These are phyloP conservation scores for Celastrina argiolus DNA, from an alignment of 2,888 invertebrate genomes.

Conservation along the genomic window DNA sequence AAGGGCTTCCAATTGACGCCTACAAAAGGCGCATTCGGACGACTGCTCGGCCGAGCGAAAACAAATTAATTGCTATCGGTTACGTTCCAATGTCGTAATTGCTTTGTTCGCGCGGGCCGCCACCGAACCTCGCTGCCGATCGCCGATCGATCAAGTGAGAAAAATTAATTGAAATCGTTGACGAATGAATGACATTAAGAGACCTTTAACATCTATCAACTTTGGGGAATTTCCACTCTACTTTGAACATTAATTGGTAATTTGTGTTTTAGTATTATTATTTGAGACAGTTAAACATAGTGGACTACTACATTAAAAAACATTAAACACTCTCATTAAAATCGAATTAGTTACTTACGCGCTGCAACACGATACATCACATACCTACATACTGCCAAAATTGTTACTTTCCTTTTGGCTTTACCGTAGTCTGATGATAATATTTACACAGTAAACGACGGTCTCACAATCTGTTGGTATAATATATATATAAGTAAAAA, in stretches of 20 bases:
- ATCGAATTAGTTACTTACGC: no score
- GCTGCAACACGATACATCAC: no score
- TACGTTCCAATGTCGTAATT: conserved; percentile 67
- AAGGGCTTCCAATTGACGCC: conserved; percentile 50
- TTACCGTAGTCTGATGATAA: no score
- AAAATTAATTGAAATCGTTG: conserved; percentile 67
- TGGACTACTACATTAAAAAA: no score
- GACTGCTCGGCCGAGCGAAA: conserved; percentile 60
- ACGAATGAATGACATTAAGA: conserved; percentile 31
- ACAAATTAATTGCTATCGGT: conserved; percentile 75
- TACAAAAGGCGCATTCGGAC: conserved; percentile 50
- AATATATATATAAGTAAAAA: no score
- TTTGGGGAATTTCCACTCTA: not conserved
- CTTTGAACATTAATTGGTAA: not conserved
- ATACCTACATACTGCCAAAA: no score
- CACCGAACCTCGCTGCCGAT: not conserved
- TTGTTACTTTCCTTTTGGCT: no score
- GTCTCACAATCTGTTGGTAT: no score
- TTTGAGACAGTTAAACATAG: no score
- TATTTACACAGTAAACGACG: no score
- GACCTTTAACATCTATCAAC: conserved; percentile 16
- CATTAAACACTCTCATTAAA: no score
- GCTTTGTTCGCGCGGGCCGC: conserved; percentile 56
- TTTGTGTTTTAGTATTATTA: not conserved
- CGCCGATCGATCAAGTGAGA: conserved; percentile 67